A percentile compares a stretch with the other conserved stretches of the same genome.
phyloP scores from a whole-genome alignment of 2,888 invertebrate genomes.

The Agonum fuliginosum region DNA sequence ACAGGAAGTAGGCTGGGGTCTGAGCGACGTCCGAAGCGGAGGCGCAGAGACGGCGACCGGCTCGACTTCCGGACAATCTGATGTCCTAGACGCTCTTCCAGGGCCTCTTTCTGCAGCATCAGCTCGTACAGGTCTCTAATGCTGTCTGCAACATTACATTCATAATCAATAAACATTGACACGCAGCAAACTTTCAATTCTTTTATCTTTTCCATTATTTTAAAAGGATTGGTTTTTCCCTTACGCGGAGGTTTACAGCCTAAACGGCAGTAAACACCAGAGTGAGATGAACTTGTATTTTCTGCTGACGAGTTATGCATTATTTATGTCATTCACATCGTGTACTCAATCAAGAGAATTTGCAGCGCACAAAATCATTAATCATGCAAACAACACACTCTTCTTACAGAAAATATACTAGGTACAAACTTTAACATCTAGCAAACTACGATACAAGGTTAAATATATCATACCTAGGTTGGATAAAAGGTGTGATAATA shows the following conservation, averaged over 20 bases:
- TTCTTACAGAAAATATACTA: too few species aligned
- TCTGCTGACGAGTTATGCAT: too few species aligned
- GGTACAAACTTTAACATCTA: too few species aligned
- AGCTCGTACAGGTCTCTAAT: conserved; percentile 78
- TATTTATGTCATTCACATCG: too few species aligned
- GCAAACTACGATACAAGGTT: too few species aligned
- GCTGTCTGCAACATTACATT: conserved; percentile 69
- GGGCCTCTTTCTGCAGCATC: conserved; percentile 79
- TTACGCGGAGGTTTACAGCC: neutral
- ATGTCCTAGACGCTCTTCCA: conserved; percentile 79
- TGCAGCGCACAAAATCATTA: too few species aligned
- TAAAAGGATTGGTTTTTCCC: neutral
- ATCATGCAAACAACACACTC: too few species aligned
- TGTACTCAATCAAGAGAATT: too few species aligned
- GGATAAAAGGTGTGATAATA: too few species aligned
- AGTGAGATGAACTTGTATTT: too few species aligned
- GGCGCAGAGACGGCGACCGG: conserved; percentile 83
- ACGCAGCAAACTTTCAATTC: neutral
- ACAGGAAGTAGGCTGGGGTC: conserved; percentile 80
- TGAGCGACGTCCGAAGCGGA: conserved; percentile 85
- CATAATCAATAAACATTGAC: neutral
- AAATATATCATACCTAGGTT: too few species aligned
- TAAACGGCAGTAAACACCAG: too few species aligned
- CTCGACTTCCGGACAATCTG: conserved; percentile 86
- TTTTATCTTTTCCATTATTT: neutral